Conservation (phyloP, 1,140 invertebrate genomes). For the Aricia agestis region DNA sequence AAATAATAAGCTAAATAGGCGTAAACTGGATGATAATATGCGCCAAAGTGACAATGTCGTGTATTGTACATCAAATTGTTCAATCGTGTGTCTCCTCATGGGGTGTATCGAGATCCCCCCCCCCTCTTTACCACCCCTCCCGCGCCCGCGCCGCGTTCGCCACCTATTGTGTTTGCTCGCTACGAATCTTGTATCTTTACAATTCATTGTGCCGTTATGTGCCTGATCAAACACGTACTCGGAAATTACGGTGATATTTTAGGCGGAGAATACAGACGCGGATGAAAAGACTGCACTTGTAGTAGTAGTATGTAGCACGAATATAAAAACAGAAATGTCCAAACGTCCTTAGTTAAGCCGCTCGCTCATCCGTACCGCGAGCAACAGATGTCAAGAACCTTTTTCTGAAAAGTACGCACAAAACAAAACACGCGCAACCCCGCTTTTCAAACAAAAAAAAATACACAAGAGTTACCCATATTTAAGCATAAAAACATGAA, state of each 20-base stretch:
- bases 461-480: neutral
- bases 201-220: slow-evolving; percentile 33
- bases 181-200: slow-evolving; percentile 39
- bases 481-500: slow-evolving; percentile 14
- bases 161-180: slow-evolving; percentile 32
- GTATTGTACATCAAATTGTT: slow-evolving; percentile 18
- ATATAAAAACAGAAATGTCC: slow-evolving; percentile 14
- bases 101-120: slow-evolving; percentile 26
- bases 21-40: slow-evolving; percentile 14
- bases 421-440: neutral
- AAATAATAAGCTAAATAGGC: slow-evolving; percentile 10
- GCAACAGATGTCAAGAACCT: neutral
- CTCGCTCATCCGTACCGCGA: neutral
- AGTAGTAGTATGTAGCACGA: neutral
- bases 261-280: neutral
- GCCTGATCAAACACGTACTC: slow-evolving; percentile 21
- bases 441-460: slow-evolving; percentile 13
- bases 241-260: neutral
- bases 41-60: slow-evolving; percentile 11
- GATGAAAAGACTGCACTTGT: neutral
- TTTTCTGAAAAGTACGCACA: neutral
- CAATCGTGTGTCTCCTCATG: slow-evolving; percentile 19
- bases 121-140: neutral
- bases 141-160: slow-evolving; percentile 17
- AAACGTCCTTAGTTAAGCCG: slow-evolving; percentile 7